Evolutionary conservation across 1,140 invertebrate genomes (phyloP).

Genomic region (Danaus melanippus): DNA sequence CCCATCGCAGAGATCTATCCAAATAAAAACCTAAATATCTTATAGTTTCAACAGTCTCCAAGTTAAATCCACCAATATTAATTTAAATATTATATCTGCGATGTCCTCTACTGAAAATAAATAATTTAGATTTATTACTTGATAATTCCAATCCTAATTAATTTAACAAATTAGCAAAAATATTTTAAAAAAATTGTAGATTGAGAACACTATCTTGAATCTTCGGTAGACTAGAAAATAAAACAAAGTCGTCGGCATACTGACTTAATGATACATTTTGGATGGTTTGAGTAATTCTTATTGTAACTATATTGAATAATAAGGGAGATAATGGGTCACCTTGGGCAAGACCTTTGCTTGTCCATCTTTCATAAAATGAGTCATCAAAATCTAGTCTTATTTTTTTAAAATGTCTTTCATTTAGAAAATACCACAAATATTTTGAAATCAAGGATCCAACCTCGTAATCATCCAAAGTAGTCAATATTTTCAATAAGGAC

Average conservation of each 20-base stretch:
- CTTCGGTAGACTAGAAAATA: too few relatives aligned
- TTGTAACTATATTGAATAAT: conserved; percentile 27
- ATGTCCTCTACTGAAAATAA: conserved; percentile 22
- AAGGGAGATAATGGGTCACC: too few relatives aligned
- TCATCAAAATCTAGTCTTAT: conserved; percentile 7
- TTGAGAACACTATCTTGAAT: too few relatives aligned
- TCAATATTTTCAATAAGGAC: conserved; percentile 15
- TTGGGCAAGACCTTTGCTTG: too few relatives aligned
- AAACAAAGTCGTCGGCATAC: conserved; percentile 28
- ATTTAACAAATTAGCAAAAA: conserved; percentile 8
- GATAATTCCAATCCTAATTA: conserved; percentile 21
- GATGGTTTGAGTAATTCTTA: conserved; percentile 12
- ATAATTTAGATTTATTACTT: conserved; percentile 19
- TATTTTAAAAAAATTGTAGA: conserved; percentile 18
- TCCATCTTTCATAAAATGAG: conserved; percentile 4
- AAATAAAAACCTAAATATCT: too few relatives aligned
- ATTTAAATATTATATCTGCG: not conserved
- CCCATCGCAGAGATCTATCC: conserved; percentile 1
- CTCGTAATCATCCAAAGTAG: too few relatives aligned
- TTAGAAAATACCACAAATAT: conserved; percentile 27
- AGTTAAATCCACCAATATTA: too few relatives aligned
- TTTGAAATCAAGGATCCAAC: conserved; percentile 17
- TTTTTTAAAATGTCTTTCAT: conserved; percentile 22
- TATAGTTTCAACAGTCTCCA: too few relatives aligned
- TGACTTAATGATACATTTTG: conserved; percentile 18